Base-by-base conservation (phyloP, 2,888 invertebrate genomes). In the Chrysolina americana region DNA sequence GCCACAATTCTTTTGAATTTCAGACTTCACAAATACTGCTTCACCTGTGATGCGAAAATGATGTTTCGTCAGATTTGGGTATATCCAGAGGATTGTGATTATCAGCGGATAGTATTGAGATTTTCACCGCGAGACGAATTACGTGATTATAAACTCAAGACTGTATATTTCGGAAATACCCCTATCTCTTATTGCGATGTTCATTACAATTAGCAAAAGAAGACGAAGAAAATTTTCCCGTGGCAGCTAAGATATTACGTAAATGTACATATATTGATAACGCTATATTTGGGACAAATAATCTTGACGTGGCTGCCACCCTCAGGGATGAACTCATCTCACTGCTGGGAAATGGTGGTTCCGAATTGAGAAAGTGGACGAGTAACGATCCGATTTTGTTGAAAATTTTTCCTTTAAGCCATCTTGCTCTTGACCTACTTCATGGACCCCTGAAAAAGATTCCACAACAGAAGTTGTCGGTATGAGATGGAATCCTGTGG, bases 1-100 rank as follows among this genome's bases (percentile, higher is more conserved):
- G 28, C 17, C 13, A 28, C 59, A 21, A 23, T 59, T 19, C 19
- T 59, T 5, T 59, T 59, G 59, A 59, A 59, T 59, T 59, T 59
- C 19, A n/a, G 59, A 15, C 19, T 59, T 23, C 59, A 59, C 19
- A 19, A 59, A 23, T 21, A 19, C 13, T 59, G 59, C 19, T 59
- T 59, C 11, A 59, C 44, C 44, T 13, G 44, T 44, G 13, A 28
- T 5, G 28, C 28, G 5, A 28, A 28, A 28, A 28, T 28, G 28
- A 28, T 28, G 28, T 28, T 28, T 13, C 9, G 44, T 9, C 9
- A 13, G 13, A 44, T 44, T 44, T 28, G 59, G 59, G 19, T 59
- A 13, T 15, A 28, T 11, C 59, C 59, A 13, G 9, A 59, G 28
- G 19, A 59, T 21, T 6, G 59, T 8, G 59, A 59, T 28, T 59